Evolutionary conservation across 2,113 vertebrate species (phyloP), one percentile per base, ranked within the genome.

Genomic region (Aphelocoma coerulescens): DNA sequence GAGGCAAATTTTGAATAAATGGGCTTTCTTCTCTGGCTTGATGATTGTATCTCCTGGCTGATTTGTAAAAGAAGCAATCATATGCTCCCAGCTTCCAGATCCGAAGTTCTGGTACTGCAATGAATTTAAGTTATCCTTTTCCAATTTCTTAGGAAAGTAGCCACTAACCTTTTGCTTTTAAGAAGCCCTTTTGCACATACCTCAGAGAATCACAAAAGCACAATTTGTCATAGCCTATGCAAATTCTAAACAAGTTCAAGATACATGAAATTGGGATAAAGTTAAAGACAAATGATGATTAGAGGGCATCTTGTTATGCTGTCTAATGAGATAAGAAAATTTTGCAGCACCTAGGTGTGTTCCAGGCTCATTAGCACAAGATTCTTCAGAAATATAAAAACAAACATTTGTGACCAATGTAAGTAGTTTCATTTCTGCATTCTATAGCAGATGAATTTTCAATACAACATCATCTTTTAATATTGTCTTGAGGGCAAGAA

Each of bases 321-420:
- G 24, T 65, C 20, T 32, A 80, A 41, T 3, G 73, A 20, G 28
- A 41, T 16, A 24, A 51, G 1, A 61, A 41, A 32, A 65, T 46
- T 48, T 54, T 87, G 48, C 37, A 74, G 44, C n/a, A 39, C 2
- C 4, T 77, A 43, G 37, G 20, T 81, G 13, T 46, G 52, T 75
- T 68, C 24, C 35, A 41, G 67, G 32, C 91, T 95, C 79, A 73
- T 95, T 94, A 96, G 93, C 74, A 91, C 80, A 51, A 62, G 73
- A 82, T 44, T 94, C 90, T 94, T 97, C 94, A 95, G 95, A 97
- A 97, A 76, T 88, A 62, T 33, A 95, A 95, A 75, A 82, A n/a
- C 44, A 57, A 80, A 67, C 13, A 19, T 44, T 13, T 80, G 75
- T 61, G 78, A 94, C 57, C 59, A 39, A 57, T 37, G 61, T 78